phyloP scores from a whole-genome alignment of 2,113 vertebrate species.

The Rhinogobius similis region DNA sequence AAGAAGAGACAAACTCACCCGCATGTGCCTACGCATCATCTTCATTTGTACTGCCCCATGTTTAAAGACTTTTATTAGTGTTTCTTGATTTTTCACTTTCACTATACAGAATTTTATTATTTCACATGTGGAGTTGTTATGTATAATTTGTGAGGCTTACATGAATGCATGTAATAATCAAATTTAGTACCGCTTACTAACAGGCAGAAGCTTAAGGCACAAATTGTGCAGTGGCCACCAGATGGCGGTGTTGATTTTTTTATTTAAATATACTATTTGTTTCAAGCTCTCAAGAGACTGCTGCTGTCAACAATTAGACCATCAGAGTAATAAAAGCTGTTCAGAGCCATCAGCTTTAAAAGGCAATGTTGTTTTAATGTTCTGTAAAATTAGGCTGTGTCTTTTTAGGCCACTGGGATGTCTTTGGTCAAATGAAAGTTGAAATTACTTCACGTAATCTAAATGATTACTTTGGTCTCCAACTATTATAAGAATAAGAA shows the following conservation, averaged over 20 bases:
- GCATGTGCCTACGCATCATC: conserved; percentile 70
- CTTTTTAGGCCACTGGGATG: neutral
- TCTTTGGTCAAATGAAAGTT: neutral
- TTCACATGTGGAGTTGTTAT: conserved; percentile 6
- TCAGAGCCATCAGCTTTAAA: conserved; percentile 10
- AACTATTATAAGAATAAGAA: neutral
- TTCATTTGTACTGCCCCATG: conserved; percentile 43
- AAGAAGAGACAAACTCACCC: conserved; percentile 52
- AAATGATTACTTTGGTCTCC: neutral
- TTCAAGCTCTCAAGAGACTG: neutral
- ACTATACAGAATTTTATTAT: conserved; percentile 16
- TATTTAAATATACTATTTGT: neutral
- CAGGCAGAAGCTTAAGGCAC: conserved; percentile 6
- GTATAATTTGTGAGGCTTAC: conserved; percentile 38
- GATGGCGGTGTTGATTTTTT: conserved; percentile 33
- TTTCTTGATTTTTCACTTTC: conserved; percentile 29
- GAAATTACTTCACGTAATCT: neutral
- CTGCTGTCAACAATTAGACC: neutral
- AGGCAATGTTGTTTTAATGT: conserved; percentile 12
- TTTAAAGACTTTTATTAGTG: conserved; percentile 28
- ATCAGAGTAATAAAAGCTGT: conserved; percentile 6
- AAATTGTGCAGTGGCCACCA: conserved; percentile 35
- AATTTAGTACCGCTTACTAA: neutral
- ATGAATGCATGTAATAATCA: conserved; percentile 51
- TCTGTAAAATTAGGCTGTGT: conserved; percentile 5